Evolutionary conservation across 2,888 invertebrate species (phyloP), one percentile per base, ranked within the genome.

Genomic region (Seira musarum): DNA sequence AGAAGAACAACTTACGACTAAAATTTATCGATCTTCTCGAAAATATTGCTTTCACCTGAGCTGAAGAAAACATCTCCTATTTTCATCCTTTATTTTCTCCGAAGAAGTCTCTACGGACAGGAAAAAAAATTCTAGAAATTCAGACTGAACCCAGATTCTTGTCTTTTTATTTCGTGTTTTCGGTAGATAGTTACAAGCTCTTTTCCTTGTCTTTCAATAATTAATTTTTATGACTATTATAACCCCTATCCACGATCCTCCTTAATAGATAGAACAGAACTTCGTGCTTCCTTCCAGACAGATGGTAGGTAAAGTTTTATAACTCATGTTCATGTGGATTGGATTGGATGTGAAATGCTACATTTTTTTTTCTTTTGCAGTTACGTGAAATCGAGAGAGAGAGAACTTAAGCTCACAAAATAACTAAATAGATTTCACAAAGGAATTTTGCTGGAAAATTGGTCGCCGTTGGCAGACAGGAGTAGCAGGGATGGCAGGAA

Each of bases 171-270:
- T 40, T 40, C n/a, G n/a, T n/a, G n/a, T n/a, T n/a, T n/a, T n/a
- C n/a, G n/a, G n/a, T n/a, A n/a, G n/a, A n/a, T n/a, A n/a, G 13
- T 13, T 40, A 40, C 40, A 40, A 8, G 40, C 40, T 8, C 40
- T 40, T 40, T 8, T 13, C 5, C 13, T 40, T 40, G 40, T 40
- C 76, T 49, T 77, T 77, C 69, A 77, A 77, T 77, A 77, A 77
- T 77, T 77, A 77, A 69, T 75, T 75, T 75, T 68, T 68, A 68
- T 35, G 53, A 63, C 68, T 68, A 61, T 67, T 75, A 67, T 75
- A 68, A 49, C 67, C n/a, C n/a, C n/a, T n/a, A n/a, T n/a, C n/a
- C n/a, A n/a, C n/a, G n/a, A n/a, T n/a, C n/a, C n/a, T n/a, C n/a
- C n/a, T n/a, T n/a, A n/a, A n/a, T n/a, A n/a, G n/a, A n/a, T n/a